phyloP scores from a whole-genome alignment of 1,140 invertebrate species.

The Lordiphosa stackelbergi region DNA sequence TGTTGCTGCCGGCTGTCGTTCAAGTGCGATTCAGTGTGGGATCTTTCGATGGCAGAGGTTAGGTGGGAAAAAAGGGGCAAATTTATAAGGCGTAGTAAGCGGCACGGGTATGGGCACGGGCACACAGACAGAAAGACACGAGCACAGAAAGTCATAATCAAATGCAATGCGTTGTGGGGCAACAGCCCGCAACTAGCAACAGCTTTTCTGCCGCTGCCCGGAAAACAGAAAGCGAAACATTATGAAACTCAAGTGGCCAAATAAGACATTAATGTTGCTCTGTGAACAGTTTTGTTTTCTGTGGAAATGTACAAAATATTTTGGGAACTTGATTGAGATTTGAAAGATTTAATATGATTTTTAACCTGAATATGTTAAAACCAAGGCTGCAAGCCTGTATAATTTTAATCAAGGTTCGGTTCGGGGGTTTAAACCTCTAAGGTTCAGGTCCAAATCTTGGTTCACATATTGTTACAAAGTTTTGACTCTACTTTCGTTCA shows the following conservation, averaged over 20 bases:
- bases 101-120: conserved; percentile 6
- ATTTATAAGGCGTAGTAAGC: conserved; percentile 60
- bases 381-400: no score
- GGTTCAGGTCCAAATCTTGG: no score
- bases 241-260: conserved; percentile 39
- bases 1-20: conserved; percentile 34
- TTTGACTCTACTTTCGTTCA: no score
- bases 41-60: conserved; percentile 1
- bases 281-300: no score
- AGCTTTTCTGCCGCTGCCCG: conserved; percentile 28
- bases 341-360: no score
- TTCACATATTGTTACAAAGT: no score
- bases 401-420: no score
- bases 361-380: no score
- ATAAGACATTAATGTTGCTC: conserved; percentile 23
- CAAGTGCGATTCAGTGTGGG: background rate
- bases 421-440: no score
- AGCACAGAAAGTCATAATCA: conserved; percentile 58
- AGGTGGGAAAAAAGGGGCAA: conserved; percentile 12
- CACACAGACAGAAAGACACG: conserved; percentile 9
- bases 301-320: no score
- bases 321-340: no score
- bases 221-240: conserved; percentile 29
- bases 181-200: conserved; percentile 56
- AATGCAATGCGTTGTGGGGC: conserved; percentile 69